A percentile compares a stretch with the other conserved stretches of the same genome.
phyloP scores from a whole-genome alignment of 2,797 vertebrate genomes.

The Muscicapa striata region DNA sequence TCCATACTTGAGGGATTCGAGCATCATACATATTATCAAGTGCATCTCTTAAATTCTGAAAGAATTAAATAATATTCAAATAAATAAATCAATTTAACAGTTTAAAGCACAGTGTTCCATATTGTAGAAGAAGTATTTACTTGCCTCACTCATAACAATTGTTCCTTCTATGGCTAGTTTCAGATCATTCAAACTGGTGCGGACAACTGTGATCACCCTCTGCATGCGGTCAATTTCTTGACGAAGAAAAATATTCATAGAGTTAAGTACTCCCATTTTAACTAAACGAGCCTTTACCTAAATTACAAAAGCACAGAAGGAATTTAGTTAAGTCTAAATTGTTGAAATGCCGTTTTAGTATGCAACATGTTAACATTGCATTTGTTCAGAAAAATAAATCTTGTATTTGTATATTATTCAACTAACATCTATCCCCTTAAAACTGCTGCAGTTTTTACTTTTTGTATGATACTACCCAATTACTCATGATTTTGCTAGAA shows the following conservation, averaged over 20 bases:
- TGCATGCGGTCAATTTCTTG: slow-evolving; percentile 90
- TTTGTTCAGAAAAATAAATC: background rate
- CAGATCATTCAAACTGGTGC: slow-evolving; percentile 80
- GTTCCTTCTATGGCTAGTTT: slow-evolving; percentile 87
- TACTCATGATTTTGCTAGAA: background rate
- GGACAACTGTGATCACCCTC: slow-evolving; percentile 79
- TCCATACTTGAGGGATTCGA: slow-evolving; percentile 84
- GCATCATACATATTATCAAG: slow-evolving; percentile 88
- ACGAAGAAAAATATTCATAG: slow-evolving; percentile 88
- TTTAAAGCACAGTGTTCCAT: background rate
- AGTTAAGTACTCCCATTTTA: slow-evolving; percentile 85
- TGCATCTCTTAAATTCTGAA: slow-evolving; percentile 81
- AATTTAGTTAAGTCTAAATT: background rate
- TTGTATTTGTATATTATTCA: background rate
- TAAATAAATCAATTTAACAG: background rate
- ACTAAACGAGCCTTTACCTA: slow-evolving; percentile 80
- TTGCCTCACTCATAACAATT: slow-evolving; percentile 85
- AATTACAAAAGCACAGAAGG: background rate
- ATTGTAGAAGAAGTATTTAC: background rate
- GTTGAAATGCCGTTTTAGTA: background rate
- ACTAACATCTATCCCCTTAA: background rate
- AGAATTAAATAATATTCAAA: background rate
- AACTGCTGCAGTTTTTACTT: background rate
- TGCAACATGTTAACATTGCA: background rate
- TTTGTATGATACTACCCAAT: background rate